phyloP scores from a whole-genome alignment of 2,888 invertebrate species.

The Tetranychus piercei region DNA sequence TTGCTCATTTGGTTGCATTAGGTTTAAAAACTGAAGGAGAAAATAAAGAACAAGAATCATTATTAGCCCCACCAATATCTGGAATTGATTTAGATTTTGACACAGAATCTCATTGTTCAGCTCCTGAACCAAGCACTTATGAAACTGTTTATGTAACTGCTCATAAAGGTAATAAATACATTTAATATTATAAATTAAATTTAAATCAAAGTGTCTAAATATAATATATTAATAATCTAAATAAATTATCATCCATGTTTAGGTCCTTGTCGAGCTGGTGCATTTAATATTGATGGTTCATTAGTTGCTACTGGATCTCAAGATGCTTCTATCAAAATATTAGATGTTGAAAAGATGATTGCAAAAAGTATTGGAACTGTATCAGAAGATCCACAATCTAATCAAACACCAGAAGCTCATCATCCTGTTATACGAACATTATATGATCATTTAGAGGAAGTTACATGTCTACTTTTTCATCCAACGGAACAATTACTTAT shows the following conservation, averaged over 20 bases:
- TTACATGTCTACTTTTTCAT: slow-evolving; percentile 88
- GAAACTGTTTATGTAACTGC: slow-evolving; percentile 98
- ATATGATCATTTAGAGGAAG: slow-evolving; percentile 93
- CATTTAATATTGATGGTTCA: slow-evolving; percentile 79
- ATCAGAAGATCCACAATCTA: slow-evolving; percentile 43
- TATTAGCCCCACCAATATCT: slow-evolving; percentile 4
- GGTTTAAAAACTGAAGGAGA: slow-evolving; percentile 67
- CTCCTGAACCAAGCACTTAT: slow-evolving; percentile 41
- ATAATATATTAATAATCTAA: too few species aligned
- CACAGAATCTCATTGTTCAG: slow-evolving; percentile 45
- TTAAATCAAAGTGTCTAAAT: too few species aligned
- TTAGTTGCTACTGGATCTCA: slow-evolving; percentile 93
- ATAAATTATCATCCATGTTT: slow-evolving; percentile 35
- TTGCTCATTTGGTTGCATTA: slow-evolving; percentile 63
- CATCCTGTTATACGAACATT: slow-evolving; percentile 95
- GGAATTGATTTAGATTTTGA: slow-evolving; percentile 92
- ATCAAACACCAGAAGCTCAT: slow-evolving; percentile 48
- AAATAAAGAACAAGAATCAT: slow-evolving; percentile 23
- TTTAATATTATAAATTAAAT: neutral
- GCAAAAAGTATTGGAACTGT: slow-evolving; percentile 52
- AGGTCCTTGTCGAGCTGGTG: slow-evolving; percentile 92
- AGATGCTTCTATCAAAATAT: slow-evolving; percentile 87
- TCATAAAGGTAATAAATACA: slow-evolving; percentile 61
- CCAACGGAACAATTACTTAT: slow-evolving; percentile 77
- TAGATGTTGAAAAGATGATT: slow-evolving; percentile 97